Evolutionary conservation across 2,888 invertebrate species (phyloP).

Genomic region (Drosophila meridiana): DNA sequence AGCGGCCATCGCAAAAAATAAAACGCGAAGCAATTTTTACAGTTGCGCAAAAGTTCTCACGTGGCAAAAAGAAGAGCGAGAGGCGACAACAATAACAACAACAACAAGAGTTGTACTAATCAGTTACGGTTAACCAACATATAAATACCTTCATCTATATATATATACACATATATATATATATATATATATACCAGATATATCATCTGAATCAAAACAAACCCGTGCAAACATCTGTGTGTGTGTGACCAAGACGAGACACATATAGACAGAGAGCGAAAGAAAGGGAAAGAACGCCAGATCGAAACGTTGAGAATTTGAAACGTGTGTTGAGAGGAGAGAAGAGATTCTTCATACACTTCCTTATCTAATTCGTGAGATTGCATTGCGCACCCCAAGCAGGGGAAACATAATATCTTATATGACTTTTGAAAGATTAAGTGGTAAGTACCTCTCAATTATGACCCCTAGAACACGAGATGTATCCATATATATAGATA

Average conservation of each 20-base stretch:
- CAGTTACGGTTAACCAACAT: conserved; percentile 28
- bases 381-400: conserved; percentile 83
- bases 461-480: neutral
- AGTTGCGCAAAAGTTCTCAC: conserved; percentile 60
- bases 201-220: conserved; percentile 18
- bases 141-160: conserved; percentile 10
- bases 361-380: conserved; percentile 78
- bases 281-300: neutral
- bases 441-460: conserved; percentile 88
- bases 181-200: conserved; percentile 1
- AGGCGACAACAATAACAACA: conserved; percentile 12
- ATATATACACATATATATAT: conserved; percentile 9
- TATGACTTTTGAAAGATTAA: conserved; percentile 98
- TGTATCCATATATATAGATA: neutral
- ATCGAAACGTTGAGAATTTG: conserved; percentile 33
- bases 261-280: neutral
- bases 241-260: neutral
- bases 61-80: conserved; percentile 51
- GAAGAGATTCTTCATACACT: conserved; percentile 40
- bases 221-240: conserved; percentile 9
- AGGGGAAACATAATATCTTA: conserved; percentile 88
- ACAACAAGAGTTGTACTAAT: conserved; percentile 9
- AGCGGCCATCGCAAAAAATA: conserved; percentile 59
- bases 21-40: conserved; percentile 41
- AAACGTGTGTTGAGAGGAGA: conserved; percentile 29